Evolutionary conservation across 2,113 vertebrate species (phyloP).

Genomic region (Leptobrachium leishanense): DNA sequence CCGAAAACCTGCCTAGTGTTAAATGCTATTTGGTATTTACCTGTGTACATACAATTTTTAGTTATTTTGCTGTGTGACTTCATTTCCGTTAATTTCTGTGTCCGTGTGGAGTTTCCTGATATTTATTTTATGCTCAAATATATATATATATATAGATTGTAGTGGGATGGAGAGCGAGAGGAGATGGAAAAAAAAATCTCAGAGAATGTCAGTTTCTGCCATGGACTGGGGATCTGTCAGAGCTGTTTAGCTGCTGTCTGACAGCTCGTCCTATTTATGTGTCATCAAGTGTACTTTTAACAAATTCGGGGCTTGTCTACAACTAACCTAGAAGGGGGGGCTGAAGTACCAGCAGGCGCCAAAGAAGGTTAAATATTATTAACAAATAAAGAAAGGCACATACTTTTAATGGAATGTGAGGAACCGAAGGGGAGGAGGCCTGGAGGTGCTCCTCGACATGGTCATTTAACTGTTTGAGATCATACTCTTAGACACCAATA

Average conservation of each 20-base stretch:
- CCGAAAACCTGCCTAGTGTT: too few relatives aligned
- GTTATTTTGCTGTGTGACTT: too few relatives aligned
- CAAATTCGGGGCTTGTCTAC: slow-evolving; percentile 62
- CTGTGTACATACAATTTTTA: too few relatives aligned
- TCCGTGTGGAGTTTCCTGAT: too few relatives aligned
- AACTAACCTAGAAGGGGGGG: slow-evolving; percentile 56
- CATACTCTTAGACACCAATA: neutral
- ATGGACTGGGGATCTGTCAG: slow-evolving; percentile 55
- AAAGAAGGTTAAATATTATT: slow-evolving; percentile 71
- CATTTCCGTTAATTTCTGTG: too few relatives aligned
- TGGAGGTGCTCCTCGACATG: neutral
- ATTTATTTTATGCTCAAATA: too few relatives aligned
- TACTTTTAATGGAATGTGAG: slow-evolving; percentile 65
- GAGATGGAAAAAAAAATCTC: neutral
- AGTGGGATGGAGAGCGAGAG: neutral
- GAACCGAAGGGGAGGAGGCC: slow-evolving; percentile 45
- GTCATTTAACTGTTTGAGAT: slow-evolving; percentile 37
- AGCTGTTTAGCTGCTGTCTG: slow-evolving; percentile 59
- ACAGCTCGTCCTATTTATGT: slow-evolving; percentile 67
- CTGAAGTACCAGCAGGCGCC: slow-evolving; percentile 63
- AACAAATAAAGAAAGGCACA: slow-evolving; percentile 64
- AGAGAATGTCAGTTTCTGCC: slow-evolving; percentile 48
- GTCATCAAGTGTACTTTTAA: slow-evolving; percentile 62
- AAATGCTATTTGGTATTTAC: too few relatives aligned
- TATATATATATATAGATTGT: neutral